phyloP scores from a whole-genome alignment of 1,140 invertebrate species.

The Euwallacea similis region DNA sequence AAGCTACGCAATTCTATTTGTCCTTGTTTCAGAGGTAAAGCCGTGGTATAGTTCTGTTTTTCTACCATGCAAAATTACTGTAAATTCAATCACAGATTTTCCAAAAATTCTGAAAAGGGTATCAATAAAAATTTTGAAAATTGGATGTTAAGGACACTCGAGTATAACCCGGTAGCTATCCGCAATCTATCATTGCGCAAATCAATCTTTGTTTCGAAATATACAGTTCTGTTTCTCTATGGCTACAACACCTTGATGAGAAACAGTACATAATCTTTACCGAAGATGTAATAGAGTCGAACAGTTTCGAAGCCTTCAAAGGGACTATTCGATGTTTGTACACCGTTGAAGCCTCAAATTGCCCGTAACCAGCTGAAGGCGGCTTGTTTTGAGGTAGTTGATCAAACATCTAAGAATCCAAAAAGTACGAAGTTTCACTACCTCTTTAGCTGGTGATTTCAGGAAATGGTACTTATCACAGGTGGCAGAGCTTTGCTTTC shows the following conservation, averaged over 20 bases:
- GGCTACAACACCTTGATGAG: constrained; percentile 42
- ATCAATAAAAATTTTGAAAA: too few species aligned
- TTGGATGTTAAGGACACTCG: too few species aligned
- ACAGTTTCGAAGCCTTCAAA: constrained; percentile 47
- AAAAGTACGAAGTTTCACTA: constrained; percentile 9
- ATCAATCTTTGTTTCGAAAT: too few species aligned
- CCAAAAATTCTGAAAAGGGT: too few species aligned
- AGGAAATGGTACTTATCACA: constrained; percentile 33
- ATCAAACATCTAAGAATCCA: not conserved
- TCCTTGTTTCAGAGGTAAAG: too few species aligned
- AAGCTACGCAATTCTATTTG: too few species aligned
- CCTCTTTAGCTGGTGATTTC: constrained; percentile 9
- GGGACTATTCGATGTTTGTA: constrained; percentile 45
- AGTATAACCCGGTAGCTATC: too few species aligned
- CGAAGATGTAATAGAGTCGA: constrained; percentile 48
- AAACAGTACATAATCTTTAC: constrained; percentile 51
- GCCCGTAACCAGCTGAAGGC: constrained; percentile 25
- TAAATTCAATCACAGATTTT: too few species aligned
- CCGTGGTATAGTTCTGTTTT: too few species aligned
- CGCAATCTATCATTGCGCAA: too few species aligned
- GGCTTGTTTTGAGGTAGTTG: not conserved
- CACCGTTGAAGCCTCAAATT: constrained; percentile 45
- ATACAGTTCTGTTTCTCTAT: too few species aligned
- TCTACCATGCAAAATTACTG: too few species aligned
- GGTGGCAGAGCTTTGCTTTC: constrained; percentile 9